Evolutionary conservation across 2,113 vertebrate species (phyloP).

Genomic region (Pluvianellus socialis): DNA sequence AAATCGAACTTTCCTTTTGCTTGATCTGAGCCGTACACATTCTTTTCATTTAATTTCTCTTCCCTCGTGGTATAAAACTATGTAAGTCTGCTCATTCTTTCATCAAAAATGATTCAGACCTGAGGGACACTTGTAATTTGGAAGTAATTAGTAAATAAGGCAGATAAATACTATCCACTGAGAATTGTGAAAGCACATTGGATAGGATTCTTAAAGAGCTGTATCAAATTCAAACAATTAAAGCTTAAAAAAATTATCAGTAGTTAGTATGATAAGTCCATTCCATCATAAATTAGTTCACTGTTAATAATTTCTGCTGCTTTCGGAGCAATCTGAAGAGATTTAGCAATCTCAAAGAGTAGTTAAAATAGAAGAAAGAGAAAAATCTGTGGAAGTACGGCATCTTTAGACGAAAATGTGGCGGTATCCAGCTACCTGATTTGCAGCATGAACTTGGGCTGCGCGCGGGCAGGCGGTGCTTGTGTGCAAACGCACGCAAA

Average conservation of each 20-base stretch:
- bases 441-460: no score
- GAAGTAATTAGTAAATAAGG: conserved; percentile 66
- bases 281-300: neutral
- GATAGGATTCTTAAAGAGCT: conserved; percentile 24
- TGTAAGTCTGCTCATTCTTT: conserved; percentile 3
- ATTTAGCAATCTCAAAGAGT: conserved; percentile 4
- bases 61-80: neutral
- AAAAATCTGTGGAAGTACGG: neutral
- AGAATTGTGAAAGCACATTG: conserved; percentile 37
- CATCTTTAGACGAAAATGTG: no score
- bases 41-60: conserved; percentile 6
- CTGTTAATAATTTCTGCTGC: neutral
- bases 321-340: conserved; percentile 3
- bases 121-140: conserved; percentile 35
- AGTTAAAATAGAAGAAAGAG: neutral
- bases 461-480: no score
- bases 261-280: conserved; percentile 27
- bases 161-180: conserved; percentile 40
- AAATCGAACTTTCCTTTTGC: neutral
- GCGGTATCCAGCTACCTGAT: no score
- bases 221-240: conserved; percentile 58
- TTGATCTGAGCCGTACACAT: neutral
- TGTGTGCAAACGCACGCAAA: no score
- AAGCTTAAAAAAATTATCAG: conserved; percentile 30
- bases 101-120: conserved; percentile 48